Base-by-base conservation (phyloP, 2,888 invertebrate species). In the Phragmatobia fuliginosa region DNA sequence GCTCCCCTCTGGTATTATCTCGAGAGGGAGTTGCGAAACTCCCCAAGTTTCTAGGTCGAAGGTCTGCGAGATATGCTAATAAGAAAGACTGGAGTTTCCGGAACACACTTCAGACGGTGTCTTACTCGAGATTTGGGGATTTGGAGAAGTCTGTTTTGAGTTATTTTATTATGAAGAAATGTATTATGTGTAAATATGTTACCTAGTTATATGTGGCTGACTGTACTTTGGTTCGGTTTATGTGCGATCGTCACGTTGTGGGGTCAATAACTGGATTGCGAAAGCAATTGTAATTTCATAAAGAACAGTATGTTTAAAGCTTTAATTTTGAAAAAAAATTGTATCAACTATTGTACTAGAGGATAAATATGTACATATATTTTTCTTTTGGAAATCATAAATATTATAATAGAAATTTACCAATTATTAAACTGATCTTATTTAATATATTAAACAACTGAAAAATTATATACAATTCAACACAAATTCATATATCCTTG, bases 1-100 rank as follows among this genome's bases (percentile, higher is more conserved):
- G 74, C 58, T 28, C 64, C 62, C 68, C 76, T 68, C 71, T 25
- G 63, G 70, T 71, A 71, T 71, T 70, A 70, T 67, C 72, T 61
- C n/a, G 65, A 68, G 71, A 38, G 68, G 52, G 67, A 38, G 70
- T 78, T 72, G 67, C 68, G 74, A 75, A 75, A 72, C 76, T 75
- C 72, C 32, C 25, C 73, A 76, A 79, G 74, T 76, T 78, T 78
- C 72, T 75, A 75, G 79, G 78, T 80, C 75, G 82, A 76, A 70
- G 78, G 80, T 83, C 78, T 56, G 45, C 75, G 68, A 83, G 80
- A 83, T 83, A 85, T 85, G 86, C 73, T 80, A 84, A 85, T 85
- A 77, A 78, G 75, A 66, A 70, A 31, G 38, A 62, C 61, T 68
- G 72, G 74, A 79, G 63, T 61, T 62, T 36, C 38, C 49, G 62